Percentiles rank a stretch among this genome's conserved stretches.
phyloP scores from a whole-genome alignment of 2,113 vertebrate genomes.

The Balaenoptera acutorostrata region DNA sequence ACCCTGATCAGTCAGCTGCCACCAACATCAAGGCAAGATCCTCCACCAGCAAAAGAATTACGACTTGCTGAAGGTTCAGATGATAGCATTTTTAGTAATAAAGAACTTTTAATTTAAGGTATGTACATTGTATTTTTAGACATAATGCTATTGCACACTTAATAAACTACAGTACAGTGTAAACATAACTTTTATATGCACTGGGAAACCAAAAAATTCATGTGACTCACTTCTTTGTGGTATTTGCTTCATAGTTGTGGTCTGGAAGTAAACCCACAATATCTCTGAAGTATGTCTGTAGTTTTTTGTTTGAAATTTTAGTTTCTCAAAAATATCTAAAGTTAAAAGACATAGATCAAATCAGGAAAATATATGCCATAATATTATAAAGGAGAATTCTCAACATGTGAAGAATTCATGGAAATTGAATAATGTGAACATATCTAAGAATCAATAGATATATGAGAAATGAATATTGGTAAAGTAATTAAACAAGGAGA shows the following conservation, averaged over 20 bases:
- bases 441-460: neutral
- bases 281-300: neutral
- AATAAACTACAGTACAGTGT: neutral
- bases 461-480: neutral
- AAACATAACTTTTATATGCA: neutral
- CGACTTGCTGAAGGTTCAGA: neutral
- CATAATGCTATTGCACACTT: neutral
- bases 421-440: neutral
- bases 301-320: neutral
- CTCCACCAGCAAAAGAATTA: neutral
- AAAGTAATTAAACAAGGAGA: neutral
- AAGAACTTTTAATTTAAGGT: neutral
- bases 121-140: neutral
- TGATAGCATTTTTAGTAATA: neutral
- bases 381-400: neutral
- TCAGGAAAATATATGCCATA: neutral
- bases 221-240: neutral
- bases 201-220: neutral
- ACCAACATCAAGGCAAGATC: neutral
- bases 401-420: neutral
- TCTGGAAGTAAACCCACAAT: neutral
- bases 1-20: neutral
- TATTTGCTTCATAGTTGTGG: neutral
- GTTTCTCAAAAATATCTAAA: conserved; percentile 4
- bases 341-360: neutral